Base-by-base conservation (phyloP, 2,797 vertebrate genomes). In the Gallirallus australis region DNA sequence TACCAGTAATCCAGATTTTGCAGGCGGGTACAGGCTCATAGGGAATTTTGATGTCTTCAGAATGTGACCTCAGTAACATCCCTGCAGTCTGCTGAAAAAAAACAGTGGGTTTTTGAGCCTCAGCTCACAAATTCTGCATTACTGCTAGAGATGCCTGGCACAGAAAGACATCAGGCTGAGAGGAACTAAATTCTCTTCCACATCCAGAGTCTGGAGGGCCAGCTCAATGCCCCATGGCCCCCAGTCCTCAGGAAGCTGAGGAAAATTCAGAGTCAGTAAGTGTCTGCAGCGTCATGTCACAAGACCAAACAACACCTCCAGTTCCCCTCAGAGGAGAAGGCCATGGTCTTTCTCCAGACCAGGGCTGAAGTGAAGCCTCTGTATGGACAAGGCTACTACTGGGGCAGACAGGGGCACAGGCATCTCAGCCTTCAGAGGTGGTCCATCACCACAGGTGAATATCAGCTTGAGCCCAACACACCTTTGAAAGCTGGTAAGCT, bases 171-270 rank as follows among this genome's bases (percentile, higher is more conserved):
- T 25, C 8, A 12, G 30, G 24, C 48, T 71, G 45, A 61, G 17
- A 18, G 35, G 16, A 57, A 4, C 28, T 15, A 8, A 66, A 17
- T 3, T 1, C 10, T 39, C 11, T n/a, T 31, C 24, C 39, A 12
- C 6, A 25, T 1, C 4, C 2, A 0, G 0, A 6, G 8, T 18
- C 11, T 10, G 11, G 33, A 35, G 50, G 45, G 37, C 28, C 71
- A 35, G 60, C 25, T 9, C 0, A 0, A 6, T 12, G 28, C 14
- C 31, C 39, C 0, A 0, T 5, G 9, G 39, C 59, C 7, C 42
- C 5, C 20, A 12, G 18, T 2, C 12, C 61, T n/a, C 0, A 0
- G 61, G 48, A n/a, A 31, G 78, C 35, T 20, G 69, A 86, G 42
- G 47, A 27, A 52, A 71, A 71, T 28, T 24, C 39, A 17, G 65